Evolutionary conservation across 23 tunicate genomes (phyloP), one percentile per base, ranked within the genome.

Genomic region (Ascidia mentula): DNA sequence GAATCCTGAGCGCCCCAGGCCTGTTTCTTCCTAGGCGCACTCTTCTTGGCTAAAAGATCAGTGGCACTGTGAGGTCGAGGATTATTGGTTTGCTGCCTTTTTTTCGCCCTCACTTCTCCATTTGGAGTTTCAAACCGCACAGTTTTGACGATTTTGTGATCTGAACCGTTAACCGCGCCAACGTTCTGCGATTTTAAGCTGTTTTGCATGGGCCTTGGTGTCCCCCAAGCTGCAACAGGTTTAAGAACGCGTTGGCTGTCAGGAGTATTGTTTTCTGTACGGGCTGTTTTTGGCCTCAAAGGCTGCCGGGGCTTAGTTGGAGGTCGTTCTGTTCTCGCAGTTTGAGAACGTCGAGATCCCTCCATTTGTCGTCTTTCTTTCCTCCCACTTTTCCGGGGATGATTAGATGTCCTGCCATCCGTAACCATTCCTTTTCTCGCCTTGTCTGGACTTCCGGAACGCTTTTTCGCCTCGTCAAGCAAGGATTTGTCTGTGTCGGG

Each of bases 1-100:
- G 40, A 15, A 35, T 76, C 89, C 32, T 70, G 45, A 0, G 40
- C 79, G 36, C 59, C 82, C 89, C 89, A 85, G 17, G 80, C 89
- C 30, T 60, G 31, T 60, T 32, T 85, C 4, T 71, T 32, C 26
- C 40, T 33, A 6, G 69, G 69, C 32, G 32, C 60, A 20, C 22
- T 5, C 6, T 46, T 22, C 38, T 69, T n/a, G 0, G 40, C 24
- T 26, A 6, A 1, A 9, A 4, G 6, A 37, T 26, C 9, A 9
- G 40, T 6, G 4, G 80, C 80, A 45, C 69, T 77, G 38, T 45
- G 17, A 18, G 80, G 80, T 28, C 80, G 69, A 26, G 45, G 32
- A 45, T 45, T 45, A 15, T 45, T 37, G 37, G 37, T 74, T 36
- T 28, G 31, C 34, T 38, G 37, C 22, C 22, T 74, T 69, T 18